A percentile compares a stretch with the other conserved stretches of the same genome.
Conservation (phyloP, 2,113 vertebrate genomes). For the Crotophaga sulcirostris region DNA sequence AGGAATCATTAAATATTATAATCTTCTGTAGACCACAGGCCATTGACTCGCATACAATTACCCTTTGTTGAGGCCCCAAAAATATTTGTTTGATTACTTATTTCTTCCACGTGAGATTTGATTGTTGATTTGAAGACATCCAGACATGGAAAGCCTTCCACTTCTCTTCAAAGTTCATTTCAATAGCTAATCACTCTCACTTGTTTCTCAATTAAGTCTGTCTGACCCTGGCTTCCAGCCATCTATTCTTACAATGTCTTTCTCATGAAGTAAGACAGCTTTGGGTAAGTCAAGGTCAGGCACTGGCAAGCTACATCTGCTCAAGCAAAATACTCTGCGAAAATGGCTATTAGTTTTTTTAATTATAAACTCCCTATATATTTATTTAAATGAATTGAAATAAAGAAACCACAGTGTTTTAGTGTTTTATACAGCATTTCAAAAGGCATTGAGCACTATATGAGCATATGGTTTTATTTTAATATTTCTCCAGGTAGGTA, state of each 20-base stretch:
- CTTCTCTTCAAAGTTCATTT: not conserved
- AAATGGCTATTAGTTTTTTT: not conserved
- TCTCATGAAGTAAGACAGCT: not conserved
- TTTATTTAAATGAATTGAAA: not conserved
- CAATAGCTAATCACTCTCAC: constrained; percentile 10
- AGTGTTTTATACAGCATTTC: not conserved
- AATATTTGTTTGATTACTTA: constrained; percentile 25
- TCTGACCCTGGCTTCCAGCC: not conserved
- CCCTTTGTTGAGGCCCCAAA: not conserved
- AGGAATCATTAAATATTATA: not conserved
- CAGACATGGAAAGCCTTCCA: not conserved
- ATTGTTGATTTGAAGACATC: constrained; percentile 48
- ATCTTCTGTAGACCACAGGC: not conserved
- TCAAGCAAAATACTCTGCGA: not conserved
- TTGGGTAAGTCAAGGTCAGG: not conserved
- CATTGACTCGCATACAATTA: not conserved
- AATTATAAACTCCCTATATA: not conserved
- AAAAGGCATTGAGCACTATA: not conserved
- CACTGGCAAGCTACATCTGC: accelerated
- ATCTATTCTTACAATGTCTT: not conserved
- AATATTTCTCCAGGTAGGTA: not conserved
- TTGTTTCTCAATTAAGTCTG: constrained; percentile 34
- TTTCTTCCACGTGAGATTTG: constrained; percentile 19
- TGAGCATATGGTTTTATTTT: not conserved
- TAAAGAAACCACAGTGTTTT: not conserved